These are phyloP conservation scores for Drosophila setifemur DNA, from an alignment of 1,140 invertebrate species.

Conservation along the genomic window DNA sequence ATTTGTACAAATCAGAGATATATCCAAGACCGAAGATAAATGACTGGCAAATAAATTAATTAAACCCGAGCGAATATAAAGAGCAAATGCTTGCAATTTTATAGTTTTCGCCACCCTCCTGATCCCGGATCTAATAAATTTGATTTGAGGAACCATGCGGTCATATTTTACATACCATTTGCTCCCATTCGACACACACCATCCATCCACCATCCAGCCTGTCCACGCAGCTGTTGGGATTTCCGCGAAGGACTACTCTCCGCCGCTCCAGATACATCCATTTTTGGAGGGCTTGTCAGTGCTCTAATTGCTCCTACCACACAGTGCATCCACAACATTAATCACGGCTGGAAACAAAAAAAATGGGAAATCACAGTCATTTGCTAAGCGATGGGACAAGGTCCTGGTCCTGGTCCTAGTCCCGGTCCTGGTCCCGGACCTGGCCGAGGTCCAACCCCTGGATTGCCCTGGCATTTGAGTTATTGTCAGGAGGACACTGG, in stretches of 20 bases:
- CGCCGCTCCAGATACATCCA: neutral
- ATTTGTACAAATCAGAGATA: too few relatives aligned
- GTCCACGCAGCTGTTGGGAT: constrained; percentile 61
- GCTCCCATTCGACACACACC: constrained; percentile 53
- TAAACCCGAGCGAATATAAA: neutral
- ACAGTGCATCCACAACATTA: constrained; percentile 67
- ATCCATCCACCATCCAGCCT: constrained; percentile 41
- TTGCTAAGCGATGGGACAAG: constrained; percentile 75
- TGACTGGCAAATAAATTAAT: constrained; percentile 6
- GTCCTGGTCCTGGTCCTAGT: constrained; percentile 26
- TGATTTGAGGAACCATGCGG: constrained; percentile 49
- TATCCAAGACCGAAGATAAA: too few relatives aligned
- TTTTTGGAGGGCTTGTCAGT: constrained; percentile 67
- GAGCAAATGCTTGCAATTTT: neutral
- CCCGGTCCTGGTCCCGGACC: neutral
- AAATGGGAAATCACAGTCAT: constrained; percentile 74
- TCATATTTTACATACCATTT: constrained; percentile 79
- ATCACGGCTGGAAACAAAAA: constrained; percentile 63
- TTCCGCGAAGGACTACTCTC: constrained; percentile 18
- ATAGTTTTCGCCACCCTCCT: neutral
- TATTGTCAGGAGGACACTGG: constrained; percentile 61
- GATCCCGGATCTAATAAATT: constrained; percentile 38
- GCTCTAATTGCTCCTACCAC: constrained; percentile 79
- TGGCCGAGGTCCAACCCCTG: constrained; percentile 2
- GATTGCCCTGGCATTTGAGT: constrained; percentile 64